These are phyloP conservation scores for Quadroppia sp. DNA, from an alignment of 2,888 invertebrate species.

Conservation along the genomic window DNA sequence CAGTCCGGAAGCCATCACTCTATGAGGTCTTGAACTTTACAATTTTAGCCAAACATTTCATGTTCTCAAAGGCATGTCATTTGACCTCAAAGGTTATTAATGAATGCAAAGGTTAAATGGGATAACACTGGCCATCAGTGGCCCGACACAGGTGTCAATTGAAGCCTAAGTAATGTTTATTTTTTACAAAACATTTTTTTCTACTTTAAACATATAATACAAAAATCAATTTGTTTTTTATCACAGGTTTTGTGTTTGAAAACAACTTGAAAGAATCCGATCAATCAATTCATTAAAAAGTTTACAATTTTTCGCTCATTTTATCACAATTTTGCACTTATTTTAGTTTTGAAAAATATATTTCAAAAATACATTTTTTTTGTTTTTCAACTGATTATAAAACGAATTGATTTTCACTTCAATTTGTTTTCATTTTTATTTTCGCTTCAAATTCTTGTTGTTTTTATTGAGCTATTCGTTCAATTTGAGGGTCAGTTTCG, in stretches of 20 bases:
- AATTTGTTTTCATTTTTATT: too few species aligned
- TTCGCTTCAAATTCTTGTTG: too few species aligned
- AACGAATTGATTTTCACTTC: too few species aligned
- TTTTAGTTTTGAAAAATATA: background rate
- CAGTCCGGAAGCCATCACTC: slow-evolving; percentile 17
- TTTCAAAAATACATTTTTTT: background rate
- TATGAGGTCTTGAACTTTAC: slow-evolving; percentile 4
- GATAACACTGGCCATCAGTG: background rate
- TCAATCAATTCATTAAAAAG: slow-evolving; percentile 3
- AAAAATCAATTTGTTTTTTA: slow-evolving; percentile 14
- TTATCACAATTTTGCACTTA: background rate
- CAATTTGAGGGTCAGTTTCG: too few species aligned
- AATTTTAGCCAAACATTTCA: background rate
- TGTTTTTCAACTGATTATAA: background rate
- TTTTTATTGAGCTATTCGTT: too few species aligned
- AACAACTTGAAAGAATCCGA: background rate
- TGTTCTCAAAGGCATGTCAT: background rate
- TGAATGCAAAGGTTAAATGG: slow-evolving; percentile 1
- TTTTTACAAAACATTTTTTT: background rate
- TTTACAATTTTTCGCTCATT: background rate
- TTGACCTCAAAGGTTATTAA: slow-evolving; percentile 13
- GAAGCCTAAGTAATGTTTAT: too few species aligned
- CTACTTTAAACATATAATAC: background rate
- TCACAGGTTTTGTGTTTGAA: background rate
- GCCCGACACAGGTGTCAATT: background rate